Conservation (phyloP, 2,113 vertebrate species). For the Varanus komodoensis region DNA sequence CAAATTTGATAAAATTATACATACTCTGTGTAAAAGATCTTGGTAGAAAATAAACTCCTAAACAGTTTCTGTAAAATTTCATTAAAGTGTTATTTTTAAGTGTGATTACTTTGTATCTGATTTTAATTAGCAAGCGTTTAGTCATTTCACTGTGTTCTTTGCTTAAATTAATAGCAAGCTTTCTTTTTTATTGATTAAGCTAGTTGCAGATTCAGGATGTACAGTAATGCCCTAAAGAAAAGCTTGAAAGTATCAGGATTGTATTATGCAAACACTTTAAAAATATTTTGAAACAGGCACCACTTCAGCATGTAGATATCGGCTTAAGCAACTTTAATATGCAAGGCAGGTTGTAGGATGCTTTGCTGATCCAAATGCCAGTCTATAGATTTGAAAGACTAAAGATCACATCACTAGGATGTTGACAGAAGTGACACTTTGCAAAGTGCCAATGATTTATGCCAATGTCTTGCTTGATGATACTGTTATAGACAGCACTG, state of each 20-base stretch:
- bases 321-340: constrained; percentile 91
- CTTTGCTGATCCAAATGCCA: constrained; percentile 98
- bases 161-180: constrained; percentile 48
- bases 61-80: constrained; percentile 29
- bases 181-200: constrained; percentile 56
- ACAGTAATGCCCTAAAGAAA: constrained; percentile 61
- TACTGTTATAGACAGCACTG: constrained; percentile 96
- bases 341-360: constrained; percentile 83
- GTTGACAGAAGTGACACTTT: constrained; percentile 95
- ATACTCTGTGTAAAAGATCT: constrained; percentile 47
- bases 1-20: constrained; percentile 27
- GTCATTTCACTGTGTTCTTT: constrained; percentile 49
- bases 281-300: constrained; percentile 85
- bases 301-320: constrained; percentile 83
- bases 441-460: constrained; percentile 95
- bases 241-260: constrained; percentile 65
- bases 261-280: constrained; percentile 82
- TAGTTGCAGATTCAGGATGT: constrained; percentile 62
- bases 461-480: constrained; percentile 92
- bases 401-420: constrained; percentile 99
- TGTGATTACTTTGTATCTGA: constrained; percentile 50
- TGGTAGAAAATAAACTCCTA: constrained; percentile 37
- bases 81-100: constrained; percentile 33
- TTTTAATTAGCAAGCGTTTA: constrained; percentile 57
- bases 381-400: constrained; percentile 99